A percentile compares a stretch with the other conserved stretches of the same genome.
Evolutionary conservation across 2,888 invertebrate genomes (phyloP).

Genomic region (Acrobeloides nanus): DNA sequence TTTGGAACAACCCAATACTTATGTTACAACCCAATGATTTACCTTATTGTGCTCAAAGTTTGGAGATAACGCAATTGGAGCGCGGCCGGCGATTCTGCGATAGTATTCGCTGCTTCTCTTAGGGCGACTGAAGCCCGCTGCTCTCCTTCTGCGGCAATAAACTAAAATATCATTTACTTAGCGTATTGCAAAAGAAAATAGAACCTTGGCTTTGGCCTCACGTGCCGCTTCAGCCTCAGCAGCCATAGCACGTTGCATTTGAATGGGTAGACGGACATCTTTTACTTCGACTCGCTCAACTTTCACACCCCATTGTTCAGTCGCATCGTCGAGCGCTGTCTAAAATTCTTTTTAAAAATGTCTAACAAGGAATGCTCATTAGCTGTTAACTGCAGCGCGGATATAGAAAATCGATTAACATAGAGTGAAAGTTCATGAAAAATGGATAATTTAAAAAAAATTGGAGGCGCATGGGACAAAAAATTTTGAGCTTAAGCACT

Average conservation of each 20-base stretch:
- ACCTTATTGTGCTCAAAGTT: slow-evolving; percentile 68
- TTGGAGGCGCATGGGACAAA: no score
- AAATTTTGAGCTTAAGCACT: no score
- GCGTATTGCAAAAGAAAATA: slow-evolving; percentile 2
- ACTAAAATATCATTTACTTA: slow-evolving; percentile 7
- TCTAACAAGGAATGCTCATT: neutral
- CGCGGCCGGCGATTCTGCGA: slow-evolving; percentile 22
- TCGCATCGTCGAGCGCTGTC: slow-evolving; percentile 27
- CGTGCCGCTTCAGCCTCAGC: slow-evolving; percentile 88
- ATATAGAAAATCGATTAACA: no score
- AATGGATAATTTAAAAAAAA: no score
- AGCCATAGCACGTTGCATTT: slow-evolving; percentile 87
- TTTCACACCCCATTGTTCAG: slow-evolving; percentile 27
- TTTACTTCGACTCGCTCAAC: slow-evolving; percentile 42
- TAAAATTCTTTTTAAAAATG: slow-evolving; percentile 5
- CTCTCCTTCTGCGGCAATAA: slow-evolving; percentile 92
- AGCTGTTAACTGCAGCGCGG: neutral
- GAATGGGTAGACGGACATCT: slow-evolving; percentile 81
- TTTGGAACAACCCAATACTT: no score
- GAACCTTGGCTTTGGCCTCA: slow-evolving; percentile 69
- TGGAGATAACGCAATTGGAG: slow-evolving; percentile 63
- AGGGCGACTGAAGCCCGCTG: slow-evolving; percentile 70
- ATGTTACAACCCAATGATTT: no score
- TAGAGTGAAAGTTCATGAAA: no score
- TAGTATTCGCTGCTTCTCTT: slow-evolving; percentile 71